These are phyloP conservation scores for Ephydatia muelleri DNA, from an alignment of 37 sponge, comb jelly and placozoan genomes.

Conservation along the genomic window DNA sequence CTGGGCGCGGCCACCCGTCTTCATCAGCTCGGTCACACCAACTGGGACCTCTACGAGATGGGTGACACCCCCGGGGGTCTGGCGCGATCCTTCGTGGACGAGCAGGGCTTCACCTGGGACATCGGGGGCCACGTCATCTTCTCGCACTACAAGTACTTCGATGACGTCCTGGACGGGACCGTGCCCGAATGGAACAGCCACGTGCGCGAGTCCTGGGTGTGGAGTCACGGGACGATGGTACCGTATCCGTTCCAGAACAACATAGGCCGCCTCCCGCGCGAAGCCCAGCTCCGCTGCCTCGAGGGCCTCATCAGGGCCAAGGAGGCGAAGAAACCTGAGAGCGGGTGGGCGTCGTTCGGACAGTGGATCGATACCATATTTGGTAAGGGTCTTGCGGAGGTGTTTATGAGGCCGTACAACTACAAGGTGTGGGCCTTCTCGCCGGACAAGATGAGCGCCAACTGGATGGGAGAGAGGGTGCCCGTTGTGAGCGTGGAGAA, in stretches of 20 bases:
- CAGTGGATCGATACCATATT: constrained; percentile 24
- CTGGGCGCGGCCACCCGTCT: constrained; percentile 30
- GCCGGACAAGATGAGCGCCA: constrained; percentile 20
- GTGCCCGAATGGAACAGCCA: constrained; percentile 33
- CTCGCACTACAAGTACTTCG: constrained; percentile 33
- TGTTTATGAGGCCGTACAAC: constrained; percentile 34
- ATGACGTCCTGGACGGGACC: constrained; percentile 2
- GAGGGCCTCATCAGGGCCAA: constrained; percentile 6
- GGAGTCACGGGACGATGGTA: background rate
- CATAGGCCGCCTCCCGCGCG: background rate
- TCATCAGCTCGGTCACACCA: constrained; percentile 5
- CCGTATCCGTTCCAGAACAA: constrained; percentile 28
- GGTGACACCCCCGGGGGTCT: constrained; percentile 21
- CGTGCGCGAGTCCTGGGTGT: constrained; percentile 1
- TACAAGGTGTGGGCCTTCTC: constrained; percentile 28
- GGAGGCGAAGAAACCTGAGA: background rate
- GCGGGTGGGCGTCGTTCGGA: constrained; percentile 3
- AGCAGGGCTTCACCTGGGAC: constrained; percentile 30
- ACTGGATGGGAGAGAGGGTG: constrained; percentile 37
- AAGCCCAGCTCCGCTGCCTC: background rate
- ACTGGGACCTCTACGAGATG: constrained; percentile 11
- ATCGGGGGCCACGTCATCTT: constrained; percentile 40
- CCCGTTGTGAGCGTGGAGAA: background rate
- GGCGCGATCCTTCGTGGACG: constrained; percentile 14
- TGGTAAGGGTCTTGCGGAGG: constrained; percentile 28